Conservation (phyloP, 1,140 invertebrate species). For the Mya arenaria region DNA sequence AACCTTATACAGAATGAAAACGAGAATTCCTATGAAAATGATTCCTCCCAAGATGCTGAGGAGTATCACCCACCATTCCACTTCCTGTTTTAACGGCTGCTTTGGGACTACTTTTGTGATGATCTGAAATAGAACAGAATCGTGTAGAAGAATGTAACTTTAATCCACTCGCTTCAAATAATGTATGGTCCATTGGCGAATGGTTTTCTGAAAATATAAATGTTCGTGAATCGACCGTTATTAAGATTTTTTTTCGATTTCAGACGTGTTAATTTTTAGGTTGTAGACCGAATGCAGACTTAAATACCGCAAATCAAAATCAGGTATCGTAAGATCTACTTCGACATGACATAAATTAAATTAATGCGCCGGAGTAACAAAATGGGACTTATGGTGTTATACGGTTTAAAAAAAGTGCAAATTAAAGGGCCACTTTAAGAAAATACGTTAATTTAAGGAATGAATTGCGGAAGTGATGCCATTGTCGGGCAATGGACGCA, state of each 20-base stretch:
- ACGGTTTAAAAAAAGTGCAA: too few species aligned
- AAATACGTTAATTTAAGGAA: too few species aligned
- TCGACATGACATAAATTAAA: too few species aligned
- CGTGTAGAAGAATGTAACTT: not conserved
- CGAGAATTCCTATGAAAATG: not conserved
- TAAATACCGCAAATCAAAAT: too few species aligned
- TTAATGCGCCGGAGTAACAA: too few species aligned
- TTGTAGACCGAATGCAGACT: too few species aligned
- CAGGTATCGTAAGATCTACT: too few species aligned
- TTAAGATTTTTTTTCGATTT: not conserved
- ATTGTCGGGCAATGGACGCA: too few species aligned
- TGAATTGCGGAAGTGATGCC: too few species aligned
- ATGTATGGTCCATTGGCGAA: not conserved
- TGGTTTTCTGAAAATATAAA: not conserved
- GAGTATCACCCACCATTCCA: conserved; percentile 41
- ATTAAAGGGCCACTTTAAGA: too few species aligned
- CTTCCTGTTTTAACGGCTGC: not conserved
- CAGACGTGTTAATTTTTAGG: not conserved
- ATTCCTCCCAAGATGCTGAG: conserved; percentile 28
- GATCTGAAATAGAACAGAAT: conserved; percentile 9
- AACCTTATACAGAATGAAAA: conserved; percentile 42
- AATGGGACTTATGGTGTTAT: too few species aligned
- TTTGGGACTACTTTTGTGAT: conserved; percentile 14
- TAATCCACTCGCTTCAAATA: not conserved
- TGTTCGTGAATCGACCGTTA: not conserved